Evolutionary conservation across 2,113 vertebrate species (phyloP).

Genomic region (Lampris megalopsis): DNA sequence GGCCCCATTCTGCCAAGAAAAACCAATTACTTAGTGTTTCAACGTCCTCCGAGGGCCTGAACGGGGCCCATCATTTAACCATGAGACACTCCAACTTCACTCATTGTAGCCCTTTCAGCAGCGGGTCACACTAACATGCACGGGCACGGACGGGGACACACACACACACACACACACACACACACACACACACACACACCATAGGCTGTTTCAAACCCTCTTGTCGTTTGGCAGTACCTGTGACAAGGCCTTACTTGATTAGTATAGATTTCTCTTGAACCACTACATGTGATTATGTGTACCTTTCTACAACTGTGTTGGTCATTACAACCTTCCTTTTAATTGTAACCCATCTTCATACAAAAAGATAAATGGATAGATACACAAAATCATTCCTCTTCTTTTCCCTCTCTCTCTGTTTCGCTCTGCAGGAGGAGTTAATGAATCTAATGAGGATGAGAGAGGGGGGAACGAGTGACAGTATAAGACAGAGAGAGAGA

Average conservation of each 20-base stretch:
- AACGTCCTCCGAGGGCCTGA: slow-evolving; percentile 53
- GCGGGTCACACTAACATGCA: slow-evolving; percentile 11
- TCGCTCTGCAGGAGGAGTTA: slow-evolving; percentile 62
- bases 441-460: slow-evolving; percentile 73
- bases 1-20: slow-evolving; percentile 80
- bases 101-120: slow-evolving; percentile 51
- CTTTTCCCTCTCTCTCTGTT: slow-evolving; percentile 24
- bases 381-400: too few species aligned
- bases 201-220: slow-evolving; percentile 37
- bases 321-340: not conserved
- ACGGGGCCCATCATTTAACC: slow-evolving; percentile 72
- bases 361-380: too few species aligned
- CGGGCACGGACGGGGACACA: not conserved
- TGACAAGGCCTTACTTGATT: slow-evolving; percentile 23
- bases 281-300: not conserved
- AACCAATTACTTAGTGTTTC: slow-evolving; percentile 79
- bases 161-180: not conserved
- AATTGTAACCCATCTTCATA: not conserved
- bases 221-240: slow-evolving; percentile 30
- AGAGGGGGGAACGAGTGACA: slow-evolving; percentile 35
- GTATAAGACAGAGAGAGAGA: slow-evolving; percentile 31
- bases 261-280: slow-evolving; percentile 17
- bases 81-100: slow-evolving; percentile 66
- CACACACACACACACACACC: not conserved
- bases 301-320: not conserved